Conservation (phyloP, 2,888 invertebrate species). For the Diadegma fenestrale region DNA sequence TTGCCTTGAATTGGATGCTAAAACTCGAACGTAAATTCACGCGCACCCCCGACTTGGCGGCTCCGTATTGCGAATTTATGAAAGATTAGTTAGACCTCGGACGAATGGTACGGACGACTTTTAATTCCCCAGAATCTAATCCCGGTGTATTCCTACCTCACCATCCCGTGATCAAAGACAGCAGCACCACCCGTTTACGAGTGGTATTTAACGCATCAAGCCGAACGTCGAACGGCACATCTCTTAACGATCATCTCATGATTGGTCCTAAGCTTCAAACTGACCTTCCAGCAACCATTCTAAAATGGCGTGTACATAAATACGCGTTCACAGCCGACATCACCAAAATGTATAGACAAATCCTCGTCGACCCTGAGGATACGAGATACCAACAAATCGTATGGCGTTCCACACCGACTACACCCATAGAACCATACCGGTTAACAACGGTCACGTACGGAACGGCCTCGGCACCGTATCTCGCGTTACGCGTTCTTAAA, state of each 20-base stretch:
- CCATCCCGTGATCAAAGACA: slow-evolving; percentile 19
- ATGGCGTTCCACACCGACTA: slow-evolving; percentile 42
- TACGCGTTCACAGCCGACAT: slow-evolving; percentile 64
- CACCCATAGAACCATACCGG: slow-evolving; percentile 33
- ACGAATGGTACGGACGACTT: slow-evolving; percentile 31
- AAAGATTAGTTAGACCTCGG: slow-evolving; percentile 39
- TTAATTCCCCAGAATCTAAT: not conserved
- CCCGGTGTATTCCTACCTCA: not conserved
- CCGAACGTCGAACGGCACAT: slow-evolving; percentile 40
- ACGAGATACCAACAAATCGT: slow-evolving; percentile 61
- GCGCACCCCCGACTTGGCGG: slow-evolving; percentile 1
- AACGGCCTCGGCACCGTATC: slow-evolving; percentile 69
- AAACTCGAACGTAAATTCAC: slow-evolving; percentile 26
- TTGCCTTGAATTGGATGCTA: slow-evolving; percentile 24
- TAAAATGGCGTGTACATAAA: slow-evolving; percentile 55
- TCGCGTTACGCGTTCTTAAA: slow-evolving; percentile 69
- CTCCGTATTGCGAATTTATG: slow-evolving; percentile 37
- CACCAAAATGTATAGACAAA: slow-evolving; percentile 66
- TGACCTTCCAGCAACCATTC: slow-evolving; percentile 33
- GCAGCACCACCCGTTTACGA: slow-evolving; percentile 46
- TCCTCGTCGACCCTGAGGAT: slow-evolving; percentile 57
- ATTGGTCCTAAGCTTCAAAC: slow-evolving; percentile 43
- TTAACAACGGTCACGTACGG: slow-evolving; percentile 65
- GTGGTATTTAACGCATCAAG: slow-evolving; percentile 64
- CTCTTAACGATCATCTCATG: slow-evolving; percentile 29